These are phyloP conservation scores for Gymnosoma rotundatum DNA, from an alignment of 2,888 invertebrate genomes.

Conservation along the genomic window DNA sequence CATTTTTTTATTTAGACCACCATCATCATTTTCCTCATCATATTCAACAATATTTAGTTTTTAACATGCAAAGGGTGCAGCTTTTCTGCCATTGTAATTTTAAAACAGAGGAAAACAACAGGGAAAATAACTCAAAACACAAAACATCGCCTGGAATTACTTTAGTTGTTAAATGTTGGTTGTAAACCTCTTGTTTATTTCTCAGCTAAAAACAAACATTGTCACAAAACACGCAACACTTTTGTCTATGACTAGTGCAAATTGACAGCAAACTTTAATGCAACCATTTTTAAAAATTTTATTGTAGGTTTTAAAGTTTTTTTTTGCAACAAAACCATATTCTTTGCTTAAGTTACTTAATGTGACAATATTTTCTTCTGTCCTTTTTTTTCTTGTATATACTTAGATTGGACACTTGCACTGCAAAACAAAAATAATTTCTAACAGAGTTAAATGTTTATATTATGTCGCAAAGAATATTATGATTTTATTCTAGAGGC, in stretches of 20 bases:
- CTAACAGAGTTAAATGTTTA: not conserved
- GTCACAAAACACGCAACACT: slow-evolving; percentile 56
- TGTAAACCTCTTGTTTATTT: slow-evolving; percentile 29
- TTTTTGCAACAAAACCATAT: slow-evolving; percentile 19
- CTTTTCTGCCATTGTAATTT: slow-evolving; percentile 24
- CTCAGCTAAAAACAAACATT: slow-evolving; percentile 57
- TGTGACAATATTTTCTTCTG: not conserved
- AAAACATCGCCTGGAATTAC: slow-evolving; percentile 28
- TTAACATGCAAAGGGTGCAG: slow-evolving; percentile 40
- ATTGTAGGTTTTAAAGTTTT: slow-evolving; percentile 3
- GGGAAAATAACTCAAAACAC: slow-evolving; percentile 19
- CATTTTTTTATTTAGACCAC: slow-evolving; percentile 60
- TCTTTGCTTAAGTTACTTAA: slow-evolving; percentile 15
- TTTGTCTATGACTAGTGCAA: slow-evolving; percentile 33
- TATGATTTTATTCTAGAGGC: no score
- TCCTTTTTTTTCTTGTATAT: not conserved
- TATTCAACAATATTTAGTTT: slow-evolving; percentile 24
- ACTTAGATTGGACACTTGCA: not conserved
- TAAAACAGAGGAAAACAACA: slow-evolving; percentile 27
- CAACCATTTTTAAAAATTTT: not conserved
- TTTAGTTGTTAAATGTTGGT: slow-evolving; percentile 42
- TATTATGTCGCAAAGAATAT: no score
- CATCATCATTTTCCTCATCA: slow-evolving; percentile 45
- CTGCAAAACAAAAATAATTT: not conserved
- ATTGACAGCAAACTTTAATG: slow-evolving; percentile 1